Percentiles rank a stretch among this genome's conserved stretches.
Evolutionary conservation across 2,113 vertebrate species (phyloP).

Genomic region (Periophthalmodon schlosseri): DNA sequence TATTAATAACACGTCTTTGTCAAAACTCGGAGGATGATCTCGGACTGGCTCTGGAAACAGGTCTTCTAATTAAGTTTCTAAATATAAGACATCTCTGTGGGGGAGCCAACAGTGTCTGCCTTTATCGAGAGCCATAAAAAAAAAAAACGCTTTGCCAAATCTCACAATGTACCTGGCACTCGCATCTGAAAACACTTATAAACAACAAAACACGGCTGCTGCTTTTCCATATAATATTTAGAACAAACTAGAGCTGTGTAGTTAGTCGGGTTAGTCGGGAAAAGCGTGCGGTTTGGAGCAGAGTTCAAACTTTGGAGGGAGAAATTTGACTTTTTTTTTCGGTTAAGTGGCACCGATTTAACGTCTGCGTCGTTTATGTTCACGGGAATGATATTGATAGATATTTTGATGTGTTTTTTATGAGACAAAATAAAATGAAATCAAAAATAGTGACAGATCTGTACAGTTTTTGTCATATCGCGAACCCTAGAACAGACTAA

Average conservation of each 20-base stretch:
- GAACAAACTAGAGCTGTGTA: background rate
- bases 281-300: too few species aligned
- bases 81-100: conserved; percentile 16
- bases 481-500: background rate
- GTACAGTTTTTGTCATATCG: too few species aligned
- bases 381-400: too few species aligned
- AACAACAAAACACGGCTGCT: background rate
- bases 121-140: conserved; percentile 11
- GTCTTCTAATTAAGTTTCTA: conserved; percentile 26
- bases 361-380: too few species aligned
- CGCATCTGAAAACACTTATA: background rate
- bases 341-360: too few species aligned
- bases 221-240: background rate
- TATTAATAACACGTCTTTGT: conserved; percentile 2
- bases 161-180: conserved; percentile 17
- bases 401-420: too few species aligned
- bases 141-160: conserved; percentile 20
- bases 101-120: conserved; percentile 3
- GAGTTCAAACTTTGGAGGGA: too few species aligned
- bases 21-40: conserved; percentile 23
- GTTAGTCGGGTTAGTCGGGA: too few species aligned
- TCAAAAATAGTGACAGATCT: too few species aligned
- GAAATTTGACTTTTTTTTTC: too few species aligned
- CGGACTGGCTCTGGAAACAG: conserved; percentile 21
- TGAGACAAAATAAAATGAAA: too few species aligned